A percentile compares a stretch with the other conserved stretches of the same genome.
These are phyloP conservation scores for Botia almorhae DNA, from an alignment of 2,797 vertebrate genomes.

Conservation along the genomic window DNA sequence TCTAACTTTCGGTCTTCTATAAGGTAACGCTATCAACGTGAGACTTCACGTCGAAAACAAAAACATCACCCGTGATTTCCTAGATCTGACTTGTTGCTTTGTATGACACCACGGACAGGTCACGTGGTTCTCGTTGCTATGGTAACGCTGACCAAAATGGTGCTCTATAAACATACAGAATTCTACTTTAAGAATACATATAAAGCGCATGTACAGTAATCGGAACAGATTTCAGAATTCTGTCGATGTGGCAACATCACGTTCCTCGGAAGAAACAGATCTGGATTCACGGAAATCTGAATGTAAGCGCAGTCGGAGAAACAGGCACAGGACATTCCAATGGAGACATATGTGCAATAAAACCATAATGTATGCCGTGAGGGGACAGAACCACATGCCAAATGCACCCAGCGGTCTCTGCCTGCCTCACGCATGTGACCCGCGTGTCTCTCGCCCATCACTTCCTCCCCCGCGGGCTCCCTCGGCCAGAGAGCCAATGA, in stretches of 20 bases:
- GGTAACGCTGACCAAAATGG: too few species aligned
- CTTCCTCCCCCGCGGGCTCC: slow-evolving; percentile 4
- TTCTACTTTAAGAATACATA: too few species aligned
- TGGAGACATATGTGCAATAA: slow-evolving; percentile 11
- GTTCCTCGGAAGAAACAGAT: not conserved
- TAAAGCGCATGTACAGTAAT: not conserved
- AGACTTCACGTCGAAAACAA: too few species aligned
- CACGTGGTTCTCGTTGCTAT: too few species aligned
- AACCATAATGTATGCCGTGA: slow-evolving; percentile 16
- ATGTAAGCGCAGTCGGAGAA: not conserved
- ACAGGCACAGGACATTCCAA: slow-evolving; percentile 5
- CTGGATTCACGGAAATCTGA: not conserved
- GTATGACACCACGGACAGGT: too few species aligned
- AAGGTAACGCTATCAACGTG: too few species aligned
- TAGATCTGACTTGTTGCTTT: too few species aligned
- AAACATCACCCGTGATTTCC: too few species aligned
- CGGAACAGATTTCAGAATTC: not conserved
- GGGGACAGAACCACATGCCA: slow-evolving; percentile 20
- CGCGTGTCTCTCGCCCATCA: slow-evolving; percentile 24
- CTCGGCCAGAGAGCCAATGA: slow-evolving; percentile 39
- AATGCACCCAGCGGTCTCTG: slow-evolving; percentile 21
- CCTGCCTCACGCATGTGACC: slow-evolving; percentile 17
- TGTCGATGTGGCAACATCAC: not conserved
- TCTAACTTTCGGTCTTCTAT: too few species aligned
- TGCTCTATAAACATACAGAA: too few species aligned